Percentiles rank a stretch among this genome's conserved stretches.
Conservation (phyloP, 2,888 invertebrate species). For the Spilosoma lubricipeda region DNA sequence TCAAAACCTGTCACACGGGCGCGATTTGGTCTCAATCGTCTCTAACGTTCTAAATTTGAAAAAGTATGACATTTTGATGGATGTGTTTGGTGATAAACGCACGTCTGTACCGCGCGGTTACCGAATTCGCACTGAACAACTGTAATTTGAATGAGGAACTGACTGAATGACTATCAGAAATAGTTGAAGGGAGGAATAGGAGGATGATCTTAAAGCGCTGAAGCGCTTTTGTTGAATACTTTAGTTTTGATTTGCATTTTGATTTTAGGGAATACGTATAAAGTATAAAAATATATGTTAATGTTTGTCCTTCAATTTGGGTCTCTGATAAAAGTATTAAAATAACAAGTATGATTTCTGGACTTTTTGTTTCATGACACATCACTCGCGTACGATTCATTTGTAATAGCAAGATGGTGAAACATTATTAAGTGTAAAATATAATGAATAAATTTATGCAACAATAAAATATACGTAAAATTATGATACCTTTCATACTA, state of each 20-base stretch:
- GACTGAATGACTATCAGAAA: constrained; percentile 80
- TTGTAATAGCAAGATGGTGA: not conserved
- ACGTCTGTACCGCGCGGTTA: constrained; percentile 26
- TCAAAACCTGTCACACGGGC: constrained; percentile 43
- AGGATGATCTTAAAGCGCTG: constrained; percentile 40
- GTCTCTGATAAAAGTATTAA: not conserved
- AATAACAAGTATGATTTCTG: not conserved
- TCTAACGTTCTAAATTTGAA: constrained; percentile 39
- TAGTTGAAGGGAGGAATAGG: constrained; percentile 75
- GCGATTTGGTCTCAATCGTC: constrained; percentile 30
- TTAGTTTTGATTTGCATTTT: not conserved
- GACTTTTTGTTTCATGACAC: no score
- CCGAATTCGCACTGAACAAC: constrained; percentile 51
- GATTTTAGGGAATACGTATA: not conserved
- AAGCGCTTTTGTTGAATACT: constrained; percentile 56
- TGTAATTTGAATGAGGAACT: constrained; percentile 70
- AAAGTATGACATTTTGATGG: constrained; percentile 26
- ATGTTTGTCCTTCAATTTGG: not conserved
- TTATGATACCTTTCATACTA: not conserved
- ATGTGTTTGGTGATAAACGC: constrained; percentile 5
- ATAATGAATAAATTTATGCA: no score
- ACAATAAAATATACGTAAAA: no score
- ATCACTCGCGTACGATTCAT: not conserved
- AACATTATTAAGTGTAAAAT: no score
- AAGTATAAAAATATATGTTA: not conserved